Conservation (phyloP, 2,888 invertebrate species). For the Calameuta filiformis region DNA sequence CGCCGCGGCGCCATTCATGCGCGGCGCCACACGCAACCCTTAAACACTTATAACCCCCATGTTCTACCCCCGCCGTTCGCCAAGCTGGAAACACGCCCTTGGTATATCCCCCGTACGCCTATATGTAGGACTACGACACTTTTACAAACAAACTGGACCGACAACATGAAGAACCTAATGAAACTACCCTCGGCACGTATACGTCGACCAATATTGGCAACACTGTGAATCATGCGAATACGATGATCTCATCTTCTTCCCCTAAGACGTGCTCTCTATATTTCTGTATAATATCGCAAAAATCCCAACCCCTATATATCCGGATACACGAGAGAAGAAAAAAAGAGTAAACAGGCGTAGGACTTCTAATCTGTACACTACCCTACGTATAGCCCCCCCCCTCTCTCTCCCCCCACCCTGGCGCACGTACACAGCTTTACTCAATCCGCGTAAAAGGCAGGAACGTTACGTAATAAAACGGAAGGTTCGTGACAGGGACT, state of each 20-base stretch:
- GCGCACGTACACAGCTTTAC: neutral
- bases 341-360: neutral
- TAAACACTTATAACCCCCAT: constrained; percentile 48
- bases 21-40: constrained; percentile 64
- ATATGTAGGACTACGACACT: neutral
- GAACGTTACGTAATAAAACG: constrained; percentile 28
- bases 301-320: neutral
- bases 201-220: neutral
- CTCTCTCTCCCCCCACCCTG: no score
- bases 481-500: constrained; percentile 28
- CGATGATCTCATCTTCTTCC: neutral
- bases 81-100: neutral
- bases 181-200: neutral
- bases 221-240: neutral
- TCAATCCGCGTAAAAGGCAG: neutral
- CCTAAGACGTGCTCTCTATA: neutral
- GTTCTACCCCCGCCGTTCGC: constrained; percentile 4
- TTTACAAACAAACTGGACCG: neutral
- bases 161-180: neutral
- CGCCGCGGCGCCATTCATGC: constrained; percentile 59
- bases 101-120: neutral
- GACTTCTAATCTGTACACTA: neutral
- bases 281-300: no score
- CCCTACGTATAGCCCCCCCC: neutral
- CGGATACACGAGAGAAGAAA: neutral